A percentile compares a stretch with the other conserved stretches of the same genome.
Conservation (phyloP, 1,140 invertebrate species). For the Aradophagus sp. region DNA sequence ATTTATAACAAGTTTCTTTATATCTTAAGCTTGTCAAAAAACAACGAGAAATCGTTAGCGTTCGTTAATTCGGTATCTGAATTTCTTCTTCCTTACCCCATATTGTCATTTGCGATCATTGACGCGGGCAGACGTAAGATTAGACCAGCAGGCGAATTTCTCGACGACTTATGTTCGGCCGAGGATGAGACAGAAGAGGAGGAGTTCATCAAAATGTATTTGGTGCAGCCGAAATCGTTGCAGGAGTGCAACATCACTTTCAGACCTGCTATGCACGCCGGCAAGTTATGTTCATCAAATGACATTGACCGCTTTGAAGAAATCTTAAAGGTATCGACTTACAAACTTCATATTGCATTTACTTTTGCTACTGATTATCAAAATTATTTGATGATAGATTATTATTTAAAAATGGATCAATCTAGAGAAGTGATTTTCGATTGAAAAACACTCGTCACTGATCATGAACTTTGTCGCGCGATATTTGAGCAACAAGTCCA, state of each 20-base stretch:
- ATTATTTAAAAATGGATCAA: neutral
- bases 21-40: conserved; percentile 82
- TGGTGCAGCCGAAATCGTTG: conserved; percentile 91
- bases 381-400: no score
- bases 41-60: conserved; percentile 74
- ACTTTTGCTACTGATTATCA: no score
- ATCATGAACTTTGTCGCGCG: no score
- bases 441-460: no score
- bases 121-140: conserved; percentile 78
- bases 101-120: conserved; percentile 89
- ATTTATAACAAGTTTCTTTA: conserved; percentile 86
- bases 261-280: conserved; percentile 73
- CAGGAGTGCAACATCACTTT: conserved; percentile 90
- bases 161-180: conserved; percentile 69
- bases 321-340: conserved; percentile 39
- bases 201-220: conserved; percentile 82
- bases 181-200: conserved; percentile 71
- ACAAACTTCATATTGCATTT: neutral
- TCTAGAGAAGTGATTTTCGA: no score
- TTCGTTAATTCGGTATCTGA: conserved; percentile 84
- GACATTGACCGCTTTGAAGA: conserved; percentile 69
- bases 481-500: no score
- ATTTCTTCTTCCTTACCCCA: conserved; percentile 87
- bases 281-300: conserved; percentile 57
- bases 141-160: conserved; percentile 65